These are phyloP conservation scores for Adelognathus sp. DNA, from an alignment of 2,888 invertebrate genomes.

Conservation along the genomic window DNA sequence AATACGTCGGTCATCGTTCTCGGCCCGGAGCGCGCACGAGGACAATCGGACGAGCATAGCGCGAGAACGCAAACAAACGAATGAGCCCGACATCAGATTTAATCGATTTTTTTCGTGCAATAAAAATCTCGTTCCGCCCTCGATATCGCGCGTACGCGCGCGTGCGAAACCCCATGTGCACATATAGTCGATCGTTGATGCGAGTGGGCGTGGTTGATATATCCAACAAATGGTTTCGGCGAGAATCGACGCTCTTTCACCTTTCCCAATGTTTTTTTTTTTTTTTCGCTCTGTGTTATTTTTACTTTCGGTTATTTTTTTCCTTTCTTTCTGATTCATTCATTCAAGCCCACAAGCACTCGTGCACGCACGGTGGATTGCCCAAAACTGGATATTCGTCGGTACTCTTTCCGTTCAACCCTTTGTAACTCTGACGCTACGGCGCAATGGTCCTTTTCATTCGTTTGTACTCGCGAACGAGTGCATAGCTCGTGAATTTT, in stretches of 20 bases:
- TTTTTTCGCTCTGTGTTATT: no score
- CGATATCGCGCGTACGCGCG: slow-evolving; percentile 38
- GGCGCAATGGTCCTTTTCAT: slow-evolving; percentile 64
- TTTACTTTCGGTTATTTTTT: not conserved
- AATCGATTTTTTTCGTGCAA: slow-evolving; percentile 60
- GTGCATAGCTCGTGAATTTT: slow-evolving; percentile 69
- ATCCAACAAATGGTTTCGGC: slow-evolving; percentile 56
- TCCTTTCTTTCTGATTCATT: slow-evolving; percentile 55
- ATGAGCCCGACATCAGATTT: slow-evolving; percentile 43
- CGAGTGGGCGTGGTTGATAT: slow-evolving; percentile 25
- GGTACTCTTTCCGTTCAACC: slow-evolving; percentile 70
- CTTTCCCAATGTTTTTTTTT: no score
- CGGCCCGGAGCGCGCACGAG: not conserved
- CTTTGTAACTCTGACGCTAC: slow-evolving; percentile 70
- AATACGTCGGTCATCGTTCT: slow-evolving; percentile 37
- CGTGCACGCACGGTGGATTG: slow-evolving; percentile 17
- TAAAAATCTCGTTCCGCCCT: slow-evolving; percentile 53
- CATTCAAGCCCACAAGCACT: slow-evolving; percentile 58
- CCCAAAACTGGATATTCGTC: slow-evolving; percentile 67
- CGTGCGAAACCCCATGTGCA: not conserved
- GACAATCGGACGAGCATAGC: not conserved
- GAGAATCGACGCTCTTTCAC: slow-evolving; percentile 13
- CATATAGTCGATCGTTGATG: slow-evolving; percentile 38
- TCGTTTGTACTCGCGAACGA: slow-evolving; percentile 67
- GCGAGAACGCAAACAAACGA: slow-evolving; percentile 25